Conservation (phyloP, 2,113 vertebrate species). For the Psittacara wagleri region DNA sequence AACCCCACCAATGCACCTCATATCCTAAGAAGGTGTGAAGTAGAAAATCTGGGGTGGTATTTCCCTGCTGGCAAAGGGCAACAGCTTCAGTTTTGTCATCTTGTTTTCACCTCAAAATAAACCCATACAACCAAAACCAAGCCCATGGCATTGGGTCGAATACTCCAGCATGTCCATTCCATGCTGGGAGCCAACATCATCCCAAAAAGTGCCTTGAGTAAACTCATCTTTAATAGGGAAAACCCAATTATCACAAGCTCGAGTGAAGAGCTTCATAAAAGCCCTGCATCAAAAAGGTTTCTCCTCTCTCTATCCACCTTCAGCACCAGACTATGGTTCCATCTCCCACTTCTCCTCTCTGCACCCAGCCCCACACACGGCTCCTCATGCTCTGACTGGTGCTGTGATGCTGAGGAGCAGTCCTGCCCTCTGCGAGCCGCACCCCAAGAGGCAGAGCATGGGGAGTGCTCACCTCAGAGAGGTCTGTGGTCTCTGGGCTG, state of each 20-base stretch:
- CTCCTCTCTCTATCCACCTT: neutral
- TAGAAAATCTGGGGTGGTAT: conserved; percentile 71
- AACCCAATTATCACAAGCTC: neutral
- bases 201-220: conserved; percentile 61
- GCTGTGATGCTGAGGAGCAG: neutral
- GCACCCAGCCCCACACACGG: neutral
- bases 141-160: neutral
- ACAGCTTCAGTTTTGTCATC: neutral
- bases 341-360: neutral
- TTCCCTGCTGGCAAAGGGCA: conserved; percentile 44
- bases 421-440: neutral
- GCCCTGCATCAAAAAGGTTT: neutral
- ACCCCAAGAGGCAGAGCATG: neutral
- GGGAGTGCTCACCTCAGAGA: neutral
- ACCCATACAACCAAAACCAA: neutral
- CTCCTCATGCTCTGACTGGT: neutral
- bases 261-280: conserved; percentile 22
- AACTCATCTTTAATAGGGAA: conserved; percentile 2
- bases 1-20: neutral
- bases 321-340: neutral
- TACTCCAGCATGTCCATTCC: conserved; percentile 23
- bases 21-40: conserved; percentile 57
- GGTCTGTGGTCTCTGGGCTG: neutral
- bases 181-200: conserved; percentile 48
- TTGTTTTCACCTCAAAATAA: conserved; percentile 19